Percentiles rank a stretch among this genome's conserved stretches.
Evolutionary conservation across 1,140 invertebrate species (phyloP).

Genomic region (Physella acuta): DNA sequence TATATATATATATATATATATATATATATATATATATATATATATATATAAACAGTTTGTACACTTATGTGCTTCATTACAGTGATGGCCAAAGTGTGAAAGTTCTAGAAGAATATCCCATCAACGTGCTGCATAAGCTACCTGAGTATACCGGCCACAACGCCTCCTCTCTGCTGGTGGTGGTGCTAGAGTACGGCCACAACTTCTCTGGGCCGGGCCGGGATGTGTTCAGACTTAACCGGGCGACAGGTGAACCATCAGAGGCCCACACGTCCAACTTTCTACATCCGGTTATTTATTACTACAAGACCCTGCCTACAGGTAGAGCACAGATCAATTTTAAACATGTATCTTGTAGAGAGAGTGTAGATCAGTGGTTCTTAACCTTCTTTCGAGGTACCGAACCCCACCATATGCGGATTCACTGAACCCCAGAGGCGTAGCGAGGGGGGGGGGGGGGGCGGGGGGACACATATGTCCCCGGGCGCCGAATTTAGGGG

Average conservation of each 20-base stretch:
- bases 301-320: conserved; percentile 57
- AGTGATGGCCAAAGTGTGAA: conserved; percentile 45
- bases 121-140: conserved; percentile 56
- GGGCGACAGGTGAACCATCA: conserved; percentile 59
- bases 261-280: conserved; percentile 63
- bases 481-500: too few species aligned
- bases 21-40: too few species aligned
- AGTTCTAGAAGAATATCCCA: conserved; percentile 60
- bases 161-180: conserved; percentile 48
- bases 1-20: too few species aligned
- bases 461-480: too few species aligned
- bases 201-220: conserved; percentile 63
- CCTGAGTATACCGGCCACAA: conserved; percentile 49
- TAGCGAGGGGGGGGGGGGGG: not conserved
- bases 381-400: not conserved
- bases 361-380: too few species aligned
- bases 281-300: conserved; percentile 63
- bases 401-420: not conserved
- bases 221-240: conserved; percentile 60
- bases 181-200: conserved; percentile 61
- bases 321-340: not conserved
- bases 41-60: too few species aligned
- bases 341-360: not conserved
- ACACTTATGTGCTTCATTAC: conserved; percentile 17
- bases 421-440: not conserved